Conservation (phyloP, 2,113 vertebrate species). For the Limanda limanda region DNA sequence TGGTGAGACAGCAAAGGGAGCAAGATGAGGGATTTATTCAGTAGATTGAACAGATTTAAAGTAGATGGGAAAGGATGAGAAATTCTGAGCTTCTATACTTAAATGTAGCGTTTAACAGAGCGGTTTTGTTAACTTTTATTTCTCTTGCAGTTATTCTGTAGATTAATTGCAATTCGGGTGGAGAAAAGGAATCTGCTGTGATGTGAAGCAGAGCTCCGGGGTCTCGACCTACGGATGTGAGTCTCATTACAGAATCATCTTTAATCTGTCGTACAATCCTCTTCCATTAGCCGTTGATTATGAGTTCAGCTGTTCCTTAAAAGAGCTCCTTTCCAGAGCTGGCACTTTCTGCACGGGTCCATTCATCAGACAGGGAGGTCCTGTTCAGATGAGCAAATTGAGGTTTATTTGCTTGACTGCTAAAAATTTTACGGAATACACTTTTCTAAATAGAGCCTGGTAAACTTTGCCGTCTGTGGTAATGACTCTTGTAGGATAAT, state of each 20-base stretch:
- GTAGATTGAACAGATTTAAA: conserved; percentile 33
- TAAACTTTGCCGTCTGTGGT: conserved; percentile 46
- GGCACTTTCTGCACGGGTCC: conserved; percentile 10
- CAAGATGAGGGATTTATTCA: not conserved
- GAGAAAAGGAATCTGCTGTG: not conserved
- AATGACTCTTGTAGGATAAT: conserved; percentile 1
- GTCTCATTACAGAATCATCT: conserved; percentile 39
- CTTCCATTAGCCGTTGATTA: conserved; percentile 24
- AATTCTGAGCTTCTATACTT: not conserved
- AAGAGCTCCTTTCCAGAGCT: conserved; percentile 22
- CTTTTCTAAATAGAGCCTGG: conserved; percentile 50
- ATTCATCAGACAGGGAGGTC: conserved; percentile 56
- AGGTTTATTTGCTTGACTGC: conserved; percentile 53
- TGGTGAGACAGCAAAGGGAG: conserved; percentile 15
- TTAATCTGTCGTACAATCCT: conserved; percentile 39
- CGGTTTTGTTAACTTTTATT: not conserved
- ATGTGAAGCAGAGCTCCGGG: conserved; percentile 40
- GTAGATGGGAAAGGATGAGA: conserved; percentile 27
- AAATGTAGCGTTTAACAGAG: not conserved
- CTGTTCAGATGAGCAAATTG: conserved; percentile 30
- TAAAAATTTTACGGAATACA: conserved; percentile 41
- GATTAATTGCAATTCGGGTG: conserved; percentile 7
- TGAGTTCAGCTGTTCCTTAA: conserved; percentile 15
- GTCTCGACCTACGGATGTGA: conserved; percentile 35
- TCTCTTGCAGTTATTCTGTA: not conserved